Conservation (phyloP, 1,140 invertebrate genomes). For the Drosophila cardini region DNA sequence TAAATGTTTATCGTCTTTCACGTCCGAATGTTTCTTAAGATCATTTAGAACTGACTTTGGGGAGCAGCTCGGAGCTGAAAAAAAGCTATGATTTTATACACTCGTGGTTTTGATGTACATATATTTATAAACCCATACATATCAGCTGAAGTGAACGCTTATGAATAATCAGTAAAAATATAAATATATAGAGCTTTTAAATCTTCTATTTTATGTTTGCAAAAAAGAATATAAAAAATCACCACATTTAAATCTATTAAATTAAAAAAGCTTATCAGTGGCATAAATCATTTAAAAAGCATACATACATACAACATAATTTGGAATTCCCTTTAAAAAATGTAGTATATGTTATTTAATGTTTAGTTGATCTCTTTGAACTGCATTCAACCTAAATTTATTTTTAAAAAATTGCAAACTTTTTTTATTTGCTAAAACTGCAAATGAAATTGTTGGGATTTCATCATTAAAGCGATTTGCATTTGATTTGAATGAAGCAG, state of each 20-base stretch:
- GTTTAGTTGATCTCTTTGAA: not conserved
- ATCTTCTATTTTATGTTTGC: not conserved
- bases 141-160: not conserved
- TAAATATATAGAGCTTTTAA: not conserved
- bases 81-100: not conserved
- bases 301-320: no score
- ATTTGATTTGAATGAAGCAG: slow-evolving; percentile 49
- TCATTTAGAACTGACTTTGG: not conserved
- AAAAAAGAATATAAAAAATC: no score
- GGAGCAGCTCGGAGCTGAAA: not conserved
- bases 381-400: not conserved
- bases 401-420: not conserved
- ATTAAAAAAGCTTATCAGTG: no score
- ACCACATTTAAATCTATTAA: no score
- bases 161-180: not conserved
- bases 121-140: not conserved
- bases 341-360: no score
- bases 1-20: not conserved
- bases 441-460: slow-evolving; percentile 1
- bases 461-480: slow-evolving; percentile 17
- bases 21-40: not conserved
- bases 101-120: not conserved
- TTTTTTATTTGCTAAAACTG: not conserved
- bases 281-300: no score
- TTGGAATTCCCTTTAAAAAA: no score